Percentiles rank a stretch among this genome's conserved stretches.
These are phyloP conservation scores for Cryptomyrus ogoouensis DNA, from an alignment of 2,113 vertebrate genomes.

Conservation along the genomic window DNA sequence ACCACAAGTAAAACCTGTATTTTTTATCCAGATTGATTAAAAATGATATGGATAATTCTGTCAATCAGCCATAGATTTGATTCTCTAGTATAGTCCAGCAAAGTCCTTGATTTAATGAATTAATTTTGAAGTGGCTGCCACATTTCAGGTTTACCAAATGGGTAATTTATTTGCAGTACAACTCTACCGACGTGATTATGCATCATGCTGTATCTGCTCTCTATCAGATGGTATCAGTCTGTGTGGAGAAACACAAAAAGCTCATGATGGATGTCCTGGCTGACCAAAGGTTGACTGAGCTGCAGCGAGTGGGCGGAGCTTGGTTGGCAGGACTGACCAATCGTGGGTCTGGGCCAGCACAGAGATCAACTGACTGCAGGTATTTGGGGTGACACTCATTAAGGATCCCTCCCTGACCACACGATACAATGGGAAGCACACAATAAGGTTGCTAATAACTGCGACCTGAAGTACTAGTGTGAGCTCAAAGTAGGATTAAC, in stretches of 20 bases:
- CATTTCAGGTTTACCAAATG: background rate
- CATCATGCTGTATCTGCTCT: background rate
- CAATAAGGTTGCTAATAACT: background rate
- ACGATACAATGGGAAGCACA: background rate
- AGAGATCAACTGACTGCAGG: constrained; percentile 66
- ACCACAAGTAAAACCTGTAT: background rate
- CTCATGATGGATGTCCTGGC: constrained; percentile 72
- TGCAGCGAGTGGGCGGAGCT: constrained; percentile 76
- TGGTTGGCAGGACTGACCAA: constrained; percentile 74
- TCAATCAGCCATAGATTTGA: background rate
- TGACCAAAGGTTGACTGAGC: constrained; percentile 68
- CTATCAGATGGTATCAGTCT: constrained; percentile 50
- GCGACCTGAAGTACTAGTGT: background rate
- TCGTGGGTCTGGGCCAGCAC: constrained; percentile 50
- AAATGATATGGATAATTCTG: background rate
- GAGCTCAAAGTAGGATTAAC: background rate
- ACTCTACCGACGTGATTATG: background rate
- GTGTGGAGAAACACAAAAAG: constrained; percentile 64
- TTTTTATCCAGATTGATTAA: background rate
- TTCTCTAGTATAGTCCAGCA: background rate
- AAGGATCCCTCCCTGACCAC: background rate
- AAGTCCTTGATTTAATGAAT: background rate
- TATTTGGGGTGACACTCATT: constrained; percentile 25
- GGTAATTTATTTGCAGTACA: background rate
- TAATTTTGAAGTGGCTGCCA: background rate